Base-by-base conservation (phyloP, 2,888 invertebrate species). In the Mythimna pallens region DNA sequence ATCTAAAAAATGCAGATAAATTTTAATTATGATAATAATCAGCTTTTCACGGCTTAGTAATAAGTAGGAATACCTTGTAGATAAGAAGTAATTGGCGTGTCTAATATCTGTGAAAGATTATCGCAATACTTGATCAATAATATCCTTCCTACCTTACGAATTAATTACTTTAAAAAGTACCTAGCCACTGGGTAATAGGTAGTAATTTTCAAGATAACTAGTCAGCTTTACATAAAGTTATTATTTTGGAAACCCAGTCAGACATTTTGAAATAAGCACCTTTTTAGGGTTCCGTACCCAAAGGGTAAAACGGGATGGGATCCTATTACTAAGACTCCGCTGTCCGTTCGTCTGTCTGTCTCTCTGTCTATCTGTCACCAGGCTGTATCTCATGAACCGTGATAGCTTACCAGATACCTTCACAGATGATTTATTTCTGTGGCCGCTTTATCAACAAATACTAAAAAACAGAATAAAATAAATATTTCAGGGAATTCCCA, bases 101-200 rank as follows among this genome's bases (percentile, higher is more conserved):
- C 61, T 70, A 66, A 80, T 86, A 30, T 52, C 68, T 73, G 55
- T 69, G 47, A 73, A 64, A 82, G 64, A 82, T 80, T 82, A 82
- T 70, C 73, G 20, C 0, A 65, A 65, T 9, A 55, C 47, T 63
- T 57, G 57, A 76, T 68, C 61, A 55, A 34, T 75, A 82, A 73
- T 77, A 77, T 81, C 78, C 81, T 74, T 81, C 72, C 73, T 68
- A 63, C 36, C 50, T 78, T 55, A 59, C 20, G 25, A 67, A 54
- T 73, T 70, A 78, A 78, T 78, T 64, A 66, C 40, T 66, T 25
- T 50, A 40, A 70, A 65, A 72, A 55, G 34, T 73, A 57, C 30
- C n/a, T 57, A 57, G 22, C 30, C 36, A 65, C 55, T 52, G 36
- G 30, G 73, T 59, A 70, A 73, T 66, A 73, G 65, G 72, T 72